Conservation (phyloP, 2,113 vertebrate genomes). For the Pollimyrus isidori region DNA sequence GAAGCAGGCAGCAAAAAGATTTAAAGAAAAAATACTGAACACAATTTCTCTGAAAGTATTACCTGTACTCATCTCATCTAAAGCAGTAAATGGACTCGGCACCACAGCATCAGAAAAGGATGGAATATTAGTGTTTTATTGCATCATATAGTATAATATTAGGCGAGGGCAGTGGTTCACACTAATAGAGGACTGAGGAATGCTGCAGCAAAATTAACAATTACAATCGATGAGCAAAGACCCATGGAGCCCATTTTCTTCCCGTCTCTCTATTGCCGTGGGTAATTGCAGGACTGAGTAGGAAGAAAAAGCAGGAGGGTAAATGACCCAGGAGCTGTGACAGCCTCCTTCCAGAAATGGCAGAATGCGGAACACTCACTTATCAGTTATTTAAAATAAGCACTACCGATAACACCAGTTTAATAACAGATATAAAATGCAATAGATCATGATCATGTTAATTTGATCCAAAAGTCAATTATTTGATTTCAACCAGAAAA, state of each 20-base stretch:
- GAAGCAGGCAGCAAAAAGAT: not conserved
- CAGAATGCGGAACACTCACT: not conserved
- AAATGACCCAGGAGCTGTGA: not conserved
- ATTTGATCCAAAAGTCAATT: not conserved
- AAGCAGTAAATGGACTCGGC: not conserved
- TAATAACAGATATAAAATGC: not conserved
- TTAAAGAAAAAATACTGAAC: not conserved
- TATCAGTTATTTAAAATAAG: not conserved
- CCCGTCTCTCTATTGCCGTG: not conserved
- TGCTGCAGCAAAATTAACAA: constrained; percentile 29
- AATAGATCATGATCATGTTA: not conserved
- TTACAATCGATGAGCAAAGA: constrained; percentile 49
- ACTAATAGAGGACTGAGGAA: constrained; percentile 24
- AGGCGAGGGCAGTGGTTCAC: not conserved
- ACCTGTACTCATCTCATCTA: not conserved
- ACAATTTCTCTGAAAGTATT: not conserved
- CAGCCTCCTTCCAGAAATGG: not conserved
- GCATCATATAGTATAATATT: not conserved
- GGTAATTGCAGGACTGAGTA: constrained; percentile 14
- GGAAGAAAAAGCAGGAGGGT: not conserved
- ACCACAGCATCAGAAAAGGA: not conserved
- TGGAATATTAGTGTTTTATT: not conserved
- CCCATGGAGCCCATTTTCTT: constrained; percentile 26
- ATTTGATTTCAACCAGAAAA: not conserved
- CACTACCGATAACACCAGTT: not conserved